A percentile compares a stretch with the other conserved stretches of the same genome.
Evolutionary conservation across 2,797 vertebrate genomes (phyloP).

Genomic region (Bovichtus diacanthus): DNA sequence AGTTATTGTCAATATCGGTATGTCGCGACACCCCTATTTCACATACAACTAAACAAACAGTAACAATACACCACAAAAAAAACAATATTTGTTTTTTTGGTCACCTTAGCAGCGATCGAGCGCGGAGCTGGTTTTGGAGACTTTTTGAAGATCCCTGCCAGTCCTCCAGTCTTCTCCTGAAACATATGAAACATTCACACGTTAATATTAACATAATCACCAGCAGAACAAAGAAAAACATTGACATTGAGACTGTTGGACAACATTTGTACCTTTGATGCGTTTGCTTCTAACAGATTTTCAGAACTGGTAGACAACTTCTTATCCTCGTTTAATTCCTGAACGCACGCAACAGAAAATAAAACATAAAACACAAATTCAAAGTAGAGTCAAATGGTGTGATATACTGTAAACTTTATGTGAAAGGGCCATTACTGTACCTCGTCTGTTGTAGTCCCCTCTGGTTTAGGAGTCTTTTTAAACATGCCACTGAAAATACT

Average conservation of each 20-base stretch:
- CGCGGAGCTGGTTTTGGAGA: constrained; percentile 69
- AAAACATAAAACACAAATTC: neutral
- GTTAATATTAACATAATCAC: neutral
- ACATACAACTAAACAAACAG: neutral
- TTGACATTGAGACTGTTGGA: neutral
- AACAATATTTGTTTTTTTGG: neutral
- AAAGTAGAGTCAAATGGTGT: neutral
- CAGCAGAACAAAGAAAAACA: neutral
- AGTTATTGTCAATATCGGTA: too few relatives aligned
- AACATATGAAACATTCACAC: neutral
- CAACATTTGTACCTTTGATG: constrained; percentile 47
- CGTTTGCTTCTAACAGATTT: constrained; percentile 46
- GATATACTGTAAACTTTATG: neutral
- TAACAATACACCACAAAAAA: neutral
- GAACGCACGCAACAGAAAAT: constrained; percentile 4
- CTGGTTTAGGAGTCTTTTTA: constrained; percentile 66
- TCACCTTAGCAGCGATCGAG: constrained; percentile 45
- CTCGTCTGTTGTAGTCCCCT: constrained; percentile 54
- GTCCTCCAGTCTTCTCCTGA: constrained; percentile 70
- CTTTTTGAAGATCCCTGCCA: constrained; percentile 70
- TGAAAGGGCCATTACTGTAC: constrained; percentile 16
- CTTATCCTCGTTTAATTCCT: constrained; percentile 52
- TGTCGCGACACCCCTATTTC: too few relatives aligned
- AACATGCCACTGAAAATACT: constrained; percentile 71
- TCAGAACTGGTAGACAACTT: constrained; percentile 47